phyloP scores from a whole-genome alignment of 2,113 vertebrate species.

The Lophius piscatorius region DNA sequence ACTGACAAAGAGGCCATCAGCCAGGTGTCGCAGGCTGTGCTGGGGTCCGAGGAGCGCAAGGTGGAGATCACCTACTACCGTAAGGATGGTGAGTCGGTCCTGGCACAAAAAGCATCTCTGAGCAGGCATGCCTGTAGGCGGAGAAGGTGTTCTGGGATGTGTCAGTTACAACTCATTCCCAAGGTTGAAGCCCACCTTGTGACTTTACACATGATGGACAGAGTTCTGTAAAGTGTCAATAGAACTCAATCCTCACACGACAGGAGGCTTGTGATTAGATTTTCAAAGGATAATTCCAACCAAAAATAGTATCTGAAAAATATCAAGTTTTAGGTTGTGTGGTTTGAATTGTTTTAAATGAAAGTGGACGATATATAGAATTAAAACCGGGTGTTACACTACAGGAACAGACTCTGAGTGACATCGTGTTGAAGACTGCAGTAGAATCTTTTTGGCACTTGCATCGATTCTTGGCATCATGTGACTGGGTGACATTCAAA shows the following conservation, averaged over 20 bases:
- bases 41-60: slow-evolving; percentile 96
- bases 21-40: slow-evolving; percentile 91
- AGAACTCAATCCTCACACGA: background rate
- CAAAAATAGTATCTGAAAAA: background rate
- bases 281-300: background rate
- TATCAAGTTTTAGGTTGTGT: background rate
- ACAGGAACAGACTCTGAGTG: slow-evolving; percentile 15
- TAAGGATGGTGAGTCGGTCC: slow-evolving; percentile 91
- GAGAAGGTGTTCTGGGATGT: too few species aligned
- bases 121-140: background rate
- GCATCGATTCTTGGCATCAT: slow-evolving; percentile 18
- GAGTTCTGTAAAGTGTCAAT: slow-evolving; percentile 11
- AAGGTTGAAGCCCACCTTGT: too few species aligned
- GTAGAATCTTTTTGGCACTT: slow-evolving; percentile 2
- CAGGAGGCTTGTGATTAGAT: background rate
- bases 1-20: slow-evolving; percentile 91
- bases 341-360: background rate
- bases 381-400: background rate
- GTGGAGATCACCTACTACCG: slow-evolving; percentile 97
- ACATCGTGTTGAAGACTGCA: slow-evolving; percentile 22
- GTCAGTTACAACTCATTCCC: too few species aligned
- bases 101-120: slow-evolving; percentile 1
- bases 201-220: too few species aligned
- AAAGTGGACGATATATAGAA: background rate
- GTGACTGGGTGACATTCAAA: slow-evolving; percentile 10